These are phyloP conservation scores for Sarcophaga carnaria DNA, from an alignment of 2,888 invertebrate species.

Conservation along the genomic window DNA sequence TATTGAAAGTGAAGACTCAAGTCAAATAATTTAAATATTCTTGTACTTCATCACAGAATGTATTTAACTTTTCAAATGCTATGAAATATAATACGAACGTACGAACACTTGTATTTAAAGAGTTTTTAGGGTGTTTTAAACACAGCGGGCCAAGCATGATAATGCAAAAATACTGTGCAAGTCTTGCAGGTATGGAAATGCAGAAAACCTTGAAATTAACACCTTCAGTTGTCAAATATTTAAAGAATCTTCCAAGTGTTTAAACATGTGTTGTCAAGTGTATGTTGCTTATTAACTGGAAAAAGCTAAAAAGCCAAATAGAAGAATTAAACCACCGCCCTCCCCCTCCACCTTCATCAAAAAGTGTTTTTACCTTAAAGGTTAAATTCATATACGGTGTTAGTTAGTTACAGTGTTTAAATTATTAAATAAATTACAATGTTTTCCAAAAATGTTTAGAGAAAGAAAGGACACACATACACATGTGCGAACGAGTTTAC, in stretches of 20 bases:
- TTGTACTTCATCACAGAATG: neutral
- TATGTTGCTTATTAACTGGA: neutral
- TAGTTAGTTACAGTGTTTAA: constrained; percentile 1
- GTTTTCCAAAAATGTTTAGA: neutral
- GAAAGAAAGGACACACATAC: neutral
- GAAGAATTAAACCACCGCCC: neutral
- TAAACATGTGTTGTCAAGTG: neutral
- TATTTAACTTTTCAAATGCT: neutral
- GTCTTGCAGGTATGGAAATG: neutral
- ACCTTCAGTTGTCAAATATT: neutral
- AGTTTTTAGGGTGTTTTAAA: neutral
- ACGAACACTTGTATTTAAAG: neutral
- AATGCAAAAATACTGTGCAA: neutral
- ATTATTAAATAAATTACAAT: constrained; percentile 41
- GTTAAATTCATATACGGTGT: constrained; percentile 1
- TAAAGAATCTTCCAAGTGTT: no score
- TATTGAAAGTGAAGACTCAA: neutral
- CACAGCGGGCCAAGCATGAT: no score
- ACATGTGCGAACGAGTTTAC: constrained; percentile 1
- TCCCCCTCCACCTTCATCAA: neutral
- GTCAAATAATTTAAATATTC: neutral
- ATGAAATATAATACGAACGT: neutral
- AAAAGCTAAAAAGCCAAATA: constrained; percentile 26
- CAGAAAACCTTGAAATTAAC: constrained; percentile 15
- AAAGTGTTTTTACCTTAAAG: constrained; percentile 33